Conservation (phyloP, 1,140 invertebrate genomes). For the Agrilus planipennis region DNA sequence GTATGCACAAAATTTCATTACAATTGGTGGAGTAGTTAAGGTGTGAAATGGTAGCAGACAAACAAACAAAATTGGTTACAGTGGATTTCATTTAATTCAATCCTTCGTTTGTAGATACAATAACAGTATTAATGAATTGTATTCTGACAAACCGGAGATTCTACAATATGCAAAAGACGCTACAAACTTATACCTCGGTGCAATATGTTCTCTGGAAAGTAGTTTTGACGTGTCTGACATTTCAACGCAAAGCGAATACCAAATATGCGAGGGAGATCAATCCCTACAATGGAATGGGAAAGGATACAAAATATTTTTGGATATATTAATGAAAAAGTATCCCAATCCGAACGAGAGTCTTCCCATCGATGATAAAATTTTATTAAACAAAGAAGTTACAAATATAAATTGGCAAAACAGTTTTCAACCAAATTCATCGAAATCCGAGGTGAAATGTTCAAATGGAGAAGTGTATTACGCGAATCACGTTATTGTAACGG, state of each 20-base stretch:
- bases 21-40: too few species aligned
- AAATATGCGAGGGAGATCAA: slow-evolving; percentile 45
- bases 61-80: too few species aligned
- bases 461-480: slow-evolving; percentile 44
- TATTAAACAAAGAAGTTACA: slow-evolving; percentile 37
- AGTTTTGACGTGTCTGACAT: slow-evolving; percentile 16
- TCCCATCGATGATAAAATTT: slow-evolving; percentile 31
- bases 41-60: too few species aligned
- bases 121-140: not conserved
- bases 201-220: slow-evolving; percentile 9
- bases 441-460: slow-evolving; percentile 37
- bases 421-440: slow-evolving; percentile 9
- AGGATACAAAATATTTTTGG: slow-evolving; percentile 46
- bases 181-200: slow-evolving; percentile 9
- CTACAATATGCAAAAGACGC: slow-evolving; percentile 3
- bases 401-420: slow-evolving; percentile 36
- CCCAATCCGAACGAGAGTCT: slow-evolving; percentile 9
- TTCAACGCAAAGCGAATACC: slow-evolving; percentile 13
- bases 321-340: slow-evolving; percentile 42
- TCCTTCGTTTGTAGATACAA: not conserved
- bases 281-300: slow-evolving; percentile 48
- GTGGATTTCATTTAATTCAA: not conserved
- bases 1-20: too few species aligned
- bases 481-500: slow-evolving; percentile 55
- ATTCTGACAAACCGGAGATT: not conserved